Conservation (phyloP, 1,140 invertebrate species). For the Caenorhabditis brenneri region DNA sequence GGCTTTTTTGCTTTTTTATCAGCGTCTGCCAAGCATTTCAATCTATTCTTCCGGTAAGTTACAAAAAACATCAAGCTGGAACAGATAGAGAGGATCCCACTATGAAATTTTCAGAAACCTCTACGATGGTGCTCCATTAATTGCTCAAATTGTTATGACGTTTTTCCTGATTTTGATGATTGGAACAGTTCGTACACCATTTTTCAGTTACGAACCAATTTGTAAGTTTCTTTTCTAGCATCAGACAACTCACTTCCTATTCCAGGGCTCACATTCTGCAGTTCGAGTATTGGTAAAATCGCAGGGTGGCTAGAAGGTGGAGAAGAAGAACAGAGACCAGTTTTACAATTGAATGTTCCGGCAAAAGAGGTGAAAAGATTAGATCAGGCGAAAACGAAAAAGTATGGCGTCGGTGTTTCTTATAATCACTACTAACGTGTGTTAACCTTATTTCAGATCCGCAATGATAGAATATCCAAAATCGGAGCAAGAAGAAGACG, state of each 20-base stretch:
- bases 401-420: background rate
- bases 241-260: background rate
- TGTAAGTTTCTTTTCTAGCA: background rate
- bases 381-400: constrained; percentile 10
- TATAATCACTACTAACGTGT: background rate
- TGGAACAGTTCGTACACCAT: constrained; percentile 19
- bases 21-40: background rate
- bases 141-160: constrained; percentile 28
- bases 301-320: background rate
- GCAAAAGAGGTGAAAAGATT: constrained; percentile 36
- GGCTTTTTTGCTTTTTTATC: background rate
- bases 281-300: constrained; percentile 23
- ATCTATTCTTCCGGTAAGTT: background rate
- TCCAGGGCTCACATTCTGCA: constrained; percentile 10
- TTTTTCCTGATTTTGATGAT: background rate
- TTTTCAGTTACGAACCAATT: constrained; percentile 25
- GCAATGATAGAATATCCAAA: constrained; percentile 31
- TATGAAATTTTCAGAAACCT: background rate
- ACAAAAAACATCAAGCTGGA: background rate
- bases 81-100: too few relatives aligned
- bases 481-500: constrained; percentile 16
- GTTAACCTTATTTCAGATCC: background rate
- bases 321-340: background rate
- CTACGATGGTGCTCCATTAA: constrained; percentile 17
- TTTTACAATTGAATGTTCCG: background rate